Percentiles rank a stretch among this genome's conserved stretches.
phyloP scores from a whole-genome alignment of 2,113 vertebrate genomes.

The Eubucco bourcierii region DNA sequence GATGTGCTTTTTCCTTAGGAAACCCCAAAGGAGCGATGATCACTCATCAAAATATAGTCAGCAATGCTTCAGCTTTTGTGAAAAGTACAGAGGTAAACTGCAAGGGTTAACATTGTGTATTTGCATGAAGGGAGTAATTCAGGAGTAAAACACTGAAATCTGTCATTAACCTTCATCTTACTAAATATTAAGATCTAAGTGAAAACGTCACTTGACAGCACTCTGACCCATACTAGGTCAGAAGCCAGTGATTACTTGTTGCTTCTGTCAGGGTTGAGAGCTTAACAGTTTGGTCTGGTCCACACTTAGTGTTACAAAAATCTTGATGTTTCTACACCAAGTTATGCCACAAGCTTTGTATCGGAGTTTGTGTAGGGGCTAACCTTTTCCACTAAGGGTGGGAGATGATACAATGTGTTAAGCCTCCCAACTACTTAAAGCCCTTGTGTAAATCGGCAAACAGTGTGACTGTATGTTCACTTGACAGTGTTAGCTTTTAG shows the following conservation, averaged over 20 bases:
- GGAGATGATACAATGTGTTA: neutral
- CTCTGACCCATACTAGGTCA: neutral
- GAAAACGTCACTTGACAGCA: neutral
- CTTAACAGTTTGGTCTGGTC: neutral
- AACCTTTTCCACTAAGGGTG: neutral
- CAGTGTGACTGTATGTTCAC: neutral
- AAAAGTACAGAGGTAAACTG: slow-evolving; percentile 88
- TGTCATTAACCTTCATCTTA: neutral
- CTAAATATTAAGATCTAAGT: neutral
- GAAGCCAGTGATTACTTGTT: neutral
- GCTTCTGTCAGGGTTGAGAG: neutral
- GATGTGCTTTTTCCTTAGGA: slow-evolving; percentile 76
- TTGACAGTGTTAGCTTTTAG: neutral
- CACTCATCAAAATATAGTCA: slow-evolving; percentile 89
- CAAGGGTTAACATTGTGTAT: neutral
- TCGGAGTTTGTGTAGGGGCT: neutral
- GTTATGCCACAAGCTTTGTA: neutral
- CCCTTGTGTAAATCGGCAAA: neutral
- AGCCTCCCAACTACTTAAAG: neutral
- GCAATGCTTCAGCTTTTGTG: slow-evolving; percentile 89
- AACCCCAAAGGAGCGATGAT: slow-evolving; percentile 94
- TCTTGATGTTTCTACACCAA: neutral
- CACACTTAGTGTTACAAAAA: neutral
- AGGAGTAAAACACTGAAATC: neutral
- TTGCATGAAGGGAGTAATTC: neutral